phyloP scores from a whole-genome alignment of 2,888 invertebrate genomes.

The Cecidostiba fungosa region DNA sequence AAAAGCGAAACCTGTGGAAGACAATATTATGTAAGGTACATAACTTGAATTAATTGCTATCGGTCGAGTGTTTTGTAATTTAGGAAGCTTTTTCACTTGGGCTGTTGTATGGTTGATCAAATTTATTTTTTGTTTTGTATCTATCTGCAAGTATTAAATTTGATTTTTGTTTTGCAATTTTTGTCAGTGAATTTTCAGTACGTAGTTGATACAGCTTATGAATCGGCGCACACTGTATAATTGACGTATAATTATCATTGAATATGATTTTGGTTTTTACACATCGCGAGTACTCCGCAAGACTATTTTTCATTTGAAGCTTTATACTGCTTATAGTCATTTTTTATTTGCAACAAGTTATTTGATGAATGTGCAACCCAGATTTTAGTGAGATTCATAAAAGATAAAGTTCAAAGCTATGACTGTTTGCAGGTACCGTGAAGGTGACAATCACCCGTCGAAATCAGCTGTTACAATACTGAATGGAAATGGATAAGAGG shows the following conservation, averaged over 20 bases:
- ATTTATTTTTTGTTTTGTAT: background rate
- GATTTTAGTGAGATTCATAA: background rate
- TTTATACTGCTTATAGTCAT: slow-evolving; percentile 25
- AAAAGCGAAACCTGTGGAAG: slow-evolving; percentile 78
- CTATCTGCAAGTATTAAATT: slow-evolving; percentile 3
- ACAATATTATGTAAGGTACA: slow-evolving; percentile 78
- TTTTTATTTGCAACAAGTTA: slow-evolving; percentile 18
- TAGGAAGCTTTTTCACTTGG: slow-evolving; percentile 58
- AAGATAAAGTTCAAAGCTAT: background rate
- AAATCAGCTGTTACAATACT: slow-evolving; percentile 76
- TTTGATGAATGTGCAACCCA: slow-evolving; percentile 22
- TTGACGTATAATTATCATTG: background rate
- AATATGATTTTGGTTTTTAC: background rate
- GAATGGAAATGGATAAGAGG: slow-evolving; percentile 49
- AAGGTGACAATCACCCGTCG: slow-evolving; percentile 78
- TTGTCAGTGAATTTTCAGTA: background rate
- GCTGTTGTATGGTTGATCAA: slow-evolving; percentile 47
- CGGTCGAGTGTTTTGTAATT: slow-evolving; percentile 56
- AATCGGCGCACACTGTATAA: background rate
- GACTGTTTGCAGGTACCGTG: slow-evolving; percentile 75
- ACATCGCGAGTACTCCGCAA: slow-evolving; percentile 5
- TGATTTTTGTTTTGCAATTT: background rate
- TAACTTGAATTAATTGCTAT: slow-evolving; percentile 63
- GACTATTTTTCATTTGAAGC: background rate
- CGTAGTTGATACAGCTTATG: background rate